These are phyloP conservation scores for Chaetodon trifasciatus DNA, from an alignment of 2,797 vertebrate genomes.

Conservation along the genomic window DNA sequence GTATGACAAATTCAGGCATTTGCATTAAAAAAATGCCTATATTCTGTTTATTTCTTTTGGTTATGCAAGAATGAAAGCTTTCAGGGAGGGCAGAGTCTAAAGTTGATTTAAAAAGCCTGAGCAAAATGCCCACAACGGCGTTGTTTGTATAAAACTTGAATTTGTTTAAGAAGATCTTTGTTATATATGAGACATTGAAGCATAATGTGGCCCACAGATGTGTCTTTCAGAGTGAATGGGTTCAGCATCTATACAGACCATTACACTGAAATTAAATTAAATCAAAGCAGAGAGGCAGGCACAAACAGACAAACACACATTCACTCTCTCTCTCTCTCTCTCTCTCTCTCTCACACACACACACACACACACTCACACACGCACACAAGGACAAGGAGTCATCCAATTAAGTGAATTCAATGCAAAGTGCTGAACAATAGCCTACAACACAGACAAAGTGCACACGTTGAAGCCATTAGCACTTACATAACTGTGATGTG, in stretches of 20 bases:
- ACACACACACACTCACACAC: constrained; percentile 13
- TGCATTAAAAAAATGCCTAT: neutral
- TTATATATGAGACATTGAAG: constrained; percentile 23
- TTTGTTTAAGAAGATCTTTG: constrained; percentile 10
- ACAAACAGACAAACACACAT: constrained; percentile 29
- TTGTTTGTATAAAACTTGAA: neutral
- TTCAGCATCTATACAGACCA: constrained; percentile 16
- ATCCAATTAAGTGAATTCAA: constrained; percentile 49
- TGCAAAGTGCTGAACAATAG: constrained; percentile 37
- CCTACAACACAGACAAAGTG: constrained; percentile 53
- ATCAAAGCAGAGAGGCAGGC: constrained; percentile 33
- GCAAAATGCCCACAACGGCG: neutral
- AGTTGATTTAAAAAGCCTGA: neutral
- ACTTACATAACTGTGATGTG: constrained; percentile 57
- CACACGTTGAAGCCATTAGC: constrained; percentile 69
- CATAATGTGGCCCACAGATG: constrained; percentile 12
- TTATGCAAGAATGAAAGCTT: constrained; percentile 4
- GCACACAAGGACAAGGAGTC: constrained; percentile 10
- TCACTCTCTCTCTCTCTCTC: no score
- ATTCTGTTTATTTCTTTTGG: constrained; percentile 7
- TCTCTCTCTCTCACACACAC: no score
- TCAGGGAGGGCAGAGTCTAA: neutral
- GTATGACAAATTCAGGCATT: constrained; percentile 9
- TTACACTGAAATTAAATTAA: constrained; percentile 20
- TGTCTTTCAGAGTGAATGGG: constrained; percentile 14